Evolutionary conservation across 2,888 invertebrate species (phyloP), one percentile per base, ranked within the genome.

Genomic region (Lordiphosa fenestrarum): DNA sequence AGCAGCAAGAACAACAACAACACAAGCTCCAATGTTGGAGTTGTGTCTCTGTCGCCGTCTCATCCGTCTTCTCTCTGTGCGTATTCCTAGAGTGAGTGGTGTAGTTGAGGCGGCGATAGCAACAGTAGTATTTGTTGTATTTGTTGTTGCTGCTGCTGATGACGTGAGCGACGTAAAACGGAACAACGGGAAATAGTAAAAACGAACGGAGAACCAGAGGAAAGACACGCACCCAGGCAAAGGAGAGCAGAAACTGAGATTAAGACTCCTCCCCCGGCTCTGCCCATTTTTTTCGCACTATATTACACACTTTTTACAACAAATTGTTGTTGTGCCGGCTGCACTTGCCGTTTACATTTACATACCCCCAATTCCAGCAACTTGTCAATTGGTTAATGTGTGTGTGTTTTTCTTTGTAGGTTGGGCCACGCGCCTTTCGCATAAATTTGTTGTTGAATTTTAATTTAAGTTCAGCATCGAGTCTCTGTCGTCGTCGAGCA

Each of bases 131-230:
- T 53, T 64, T 65, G 52, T 61, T 58, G 70, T 42, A 52, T 46
- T 57, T 53, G 30, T 53, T 53, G 40, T 66, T 48, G 66, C 63
- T 69, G 57, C 65, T 62, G 70, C 48, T 57, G 69, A 80, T 80
- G 78, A 80, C 82, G 78, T 80, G 82, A 83, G 80, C 65, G 68
- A 66, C 66, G 65, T 72, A 66, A 67, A 66, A 60, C 55, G 66
- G 70, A 73, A 73, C 67, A 82, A 80, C 57, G 69, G 66, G 10
- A n/a, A 36, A 15, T 37, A 67, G 70, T 67, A 55, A 57, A 62
- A 55, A 65, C 67, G 65, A 60, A 71, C 36, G 57, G 53, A 71
- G 66, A 64, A 65, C 72, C 73, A 68, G 60, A 72, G 67, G 56
- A 40, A 57, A 49, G 57, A 49, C 57, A 48, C 50, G 50, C 58